Evolutionary conservation across 2,888 invertebrate species (phyloP).

Genomic region (Spodoptera exigua): DNA sequence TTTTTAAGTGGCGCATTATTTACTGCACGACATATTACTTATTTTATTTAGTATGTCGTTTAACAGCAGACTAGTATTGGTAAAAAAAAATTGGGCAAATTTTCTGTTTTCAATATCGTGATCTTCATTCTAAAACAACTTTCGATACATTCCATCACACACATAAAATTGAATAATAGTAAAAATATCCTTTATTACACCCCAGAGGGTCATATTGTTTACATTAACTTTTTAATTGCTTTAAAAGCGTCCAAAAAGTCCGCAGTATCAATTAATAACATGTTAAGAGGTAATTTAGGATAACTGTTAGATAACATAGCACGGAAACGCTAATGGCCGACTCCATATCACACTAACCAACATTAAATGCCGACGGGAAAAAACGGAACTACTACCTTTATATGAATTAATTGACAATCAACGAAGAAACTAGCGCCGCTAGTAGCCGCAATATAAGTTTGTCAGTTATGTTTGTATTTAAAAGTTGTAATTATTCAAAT

Average conservation of each 20-base stretch:
- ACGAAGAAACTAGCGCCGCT: constrained; percentile 49
- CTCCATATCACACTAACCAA: constrained; percentile 68
- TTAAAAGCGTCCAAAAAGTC: constrained; percentile 57
- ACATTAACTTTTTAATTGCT: constrained; percentile 59
- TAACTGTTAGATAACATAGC: constrained; percentile 75
- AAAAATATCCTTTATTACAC: constrained; percentile 49
- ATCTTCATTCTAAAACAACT: too few species aligned
- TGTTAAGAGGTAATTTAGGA: constrained; percentile 78
- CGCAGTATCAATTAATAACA: constrained; percentile 73
- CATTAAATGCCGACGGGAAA: constrained; percentile 38
- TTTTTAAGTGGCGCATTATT: too few species aligned
- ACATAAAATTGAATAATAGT: constrained; percentile 10
- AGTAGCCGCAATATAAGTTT: constrained; percentile 17
- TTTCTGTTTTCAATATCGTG: too few species aligned
- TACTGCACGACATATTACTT: too few species aligned
- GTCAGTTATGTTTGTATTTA: constrained; percentile 68
- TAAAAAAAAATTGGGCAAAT: too few species aligned
- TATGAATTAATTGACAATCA: constrained; percentile 17
- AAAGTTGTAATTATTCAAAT: constrained; percentile 84
- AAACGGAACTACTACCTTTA: constrained; percentile 42
- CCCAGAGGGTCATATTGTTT: constrained; percentile 57
- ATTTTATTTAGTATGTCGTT: too few species aligned
- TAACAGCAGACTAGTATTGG: too few species aligned
- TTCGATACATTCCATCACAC: background rate
- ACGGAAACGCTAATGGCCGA: constrained; percentile 70